Evolutionary conservation across 2,113 vertebrate genomes (phyloP).

Genomic region (Cebidichthys violaceus): DNA sequence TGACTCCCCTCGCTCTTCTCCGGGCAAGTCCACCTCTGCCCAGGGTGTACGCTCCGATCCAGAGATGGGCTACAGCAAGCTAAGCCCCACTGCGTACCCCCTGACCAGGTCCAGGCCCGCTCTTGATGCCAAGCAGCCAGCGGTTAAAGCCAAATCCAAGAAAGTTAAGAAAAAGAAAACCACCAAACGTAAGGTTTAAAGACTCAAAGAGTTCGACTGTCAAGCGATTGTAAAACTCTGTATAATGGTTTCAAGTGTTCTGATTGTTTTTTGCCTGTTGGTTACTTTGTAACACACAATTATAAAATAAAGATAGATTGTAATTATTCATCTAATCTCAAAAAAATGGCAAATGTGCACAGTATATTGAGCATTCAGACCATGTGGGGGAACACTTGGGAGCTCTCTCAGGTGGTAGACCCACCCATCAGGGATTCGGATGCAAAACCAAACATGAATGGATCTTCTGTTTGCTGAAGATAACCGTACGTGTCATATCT

Average conservation of each 20-base stretch:
- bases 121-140: conserved; percentile 59
- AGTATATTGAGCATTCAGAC: not conserved
- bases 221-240: conserved; percentile 28
- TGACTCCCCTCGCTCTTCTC: conserved; percentile 40
- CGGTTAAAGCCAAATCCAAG: conserved; percentile 60
- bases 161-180: conserved; percentile 80
- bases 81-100: conserved; percentile 70
- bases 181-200: conserved; percentile 63
- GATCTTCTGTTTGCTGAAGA: conserved; percentile 52
- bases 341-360: not conserved
- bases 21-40: conserved; percentile 70
- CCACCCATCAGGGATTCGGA: not conserved
- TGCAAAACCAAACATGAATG: not conserved
- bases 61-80: conserved; percentile 66
- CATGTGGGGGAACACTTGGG: not conserved
- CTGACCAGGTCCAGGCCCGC: conserved; percentile 82
- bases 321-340: not conserved
- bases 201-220: conserved; percentile 33
- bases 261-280: not conserved
- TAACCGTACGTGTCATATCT: conserved; percentile 23
- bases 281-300: not conserved
- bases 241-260: not conserved
- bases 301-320: conserved; percentile 23
- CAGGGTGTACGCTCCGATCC: conserved; percentile 69
- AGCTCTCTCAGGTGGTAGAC: conserved; percentile 33